Evolutionary conservation across 2,888 invertebrate species (phyloP).

Genomic region (Conus canariensis): DNA sequence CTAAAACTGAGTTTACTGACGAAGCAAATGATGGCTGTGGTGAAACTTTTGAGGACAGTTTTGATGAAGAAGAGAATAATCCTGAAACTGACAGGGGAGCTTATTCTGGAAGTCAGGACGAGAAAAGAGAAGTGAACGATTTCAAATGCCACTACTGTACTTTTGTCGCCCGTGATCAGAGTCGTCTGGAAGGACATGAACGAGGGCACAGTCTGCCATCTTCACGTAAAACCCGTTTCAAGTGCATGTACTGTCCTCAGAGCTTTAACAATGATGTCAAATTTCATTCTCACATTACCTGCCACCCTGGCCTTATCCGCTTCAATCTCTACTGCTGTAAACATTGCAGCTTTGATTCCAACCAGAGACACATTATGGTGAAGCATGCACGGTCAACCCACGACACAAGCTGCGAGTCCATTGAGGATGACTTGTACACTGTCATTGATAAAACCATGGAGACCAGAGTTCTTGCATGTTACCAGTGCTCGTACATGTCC

Average conservation of each 20-base stretch:
- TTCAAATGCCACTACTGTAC: slow-evolving; percentile 54
- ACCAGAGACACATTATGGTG: slow-evolving; percentile 54
- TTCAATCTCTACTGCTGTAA: slow-evolving; percentile 53
- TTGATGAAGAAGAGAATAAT: slow-evolving; percentile 32
- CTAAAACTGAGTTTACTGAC: neutral
- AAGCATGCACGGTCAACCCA: slow-evolving; percentile 52
- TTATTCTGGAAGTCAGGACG: neutral
- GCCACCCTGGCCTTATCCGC: slow-evolving; percentile 56
- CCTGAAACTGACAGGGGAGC: neutral
- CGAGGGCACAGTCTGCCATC: slow-evolving; percentile 53
- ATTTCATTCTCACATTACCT: slow-evolving; percentile 53
- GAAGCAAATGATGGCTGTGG: neutral
- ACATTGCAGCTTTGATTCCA: slow-evolving; percentile 55
- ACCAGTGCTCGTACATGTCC: slow-evolving; percentile 55
- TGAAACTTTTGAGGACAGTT: slow-evolving; percentile 24
- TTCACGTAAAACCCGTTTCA: slow-evolving; percentile 52
- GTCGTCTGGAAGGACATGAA: slow-evolving; percentile 51
- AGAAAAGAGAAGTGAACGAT: slow-evolving; percentile 46
- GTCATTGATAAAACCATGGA: slow-evolving; percentile 49
- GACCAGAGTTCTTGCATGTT: slow-evolving; percentile 53
- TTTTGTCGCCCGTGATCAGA: slow-evolving; percentile 53
- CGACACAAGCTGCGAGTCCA: slow-evolving; percentile 41
- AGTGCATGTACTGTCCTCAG: slow-evolving; percentile 57
- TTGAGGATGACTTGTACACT: slow-evolving; percentile 50
- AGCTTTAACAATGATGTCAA: slow-evolving; percentile 53